Evolutionary conservation across 2,113 vertebrate species (phyloP).

Genomic region (Burhinus bistriatus): DNA sequence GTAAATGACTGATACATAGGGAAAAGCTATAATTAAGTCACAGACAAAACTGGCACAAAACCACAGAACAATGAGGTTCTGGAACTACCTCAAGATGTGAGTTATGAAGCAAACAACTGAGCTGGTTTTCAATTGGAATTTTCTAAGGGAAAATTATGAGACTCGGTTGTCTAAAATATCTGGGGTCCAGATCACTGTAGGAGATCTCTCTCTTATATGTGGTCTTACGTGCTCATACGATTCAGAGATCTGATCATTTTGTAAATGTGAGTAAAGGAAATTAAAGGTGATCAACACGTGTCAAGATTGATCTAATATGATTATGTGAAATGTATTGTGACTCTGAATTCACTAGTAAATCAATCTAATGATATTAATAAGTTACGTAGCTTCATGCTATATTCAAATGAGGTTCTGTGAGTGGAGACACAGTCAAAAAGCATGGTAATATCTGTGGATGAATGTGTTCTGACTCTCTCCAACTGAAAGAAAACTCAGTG

Average conservation of each 20-base stretch:
- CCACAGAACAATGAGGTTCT: background rate
- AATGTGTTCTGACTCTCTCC: background rate
- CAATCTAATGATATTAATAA: background rate
- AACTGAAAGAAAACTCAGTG: background rate
- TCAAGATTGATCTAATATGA: background rate
- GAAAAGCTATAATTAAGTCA: background rate
- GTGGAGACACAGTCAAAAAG: background rate
- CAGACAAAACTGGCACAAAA: background rate
- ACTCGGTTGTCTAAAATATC: background rate
- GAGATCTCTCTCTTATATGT: background rate
- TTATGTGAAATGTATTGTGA: background rate
- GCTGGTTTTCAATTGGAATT: background rate
- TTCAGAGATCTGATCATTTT: background rate
- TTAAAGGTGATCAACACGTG: background rate
- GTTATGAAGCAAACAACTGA: background rate
- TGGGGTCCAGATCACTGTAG: background rate
- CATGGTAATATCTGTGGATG: background rate
- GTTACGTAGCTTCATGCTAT: background rate
- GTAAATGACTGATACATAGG: background rate
- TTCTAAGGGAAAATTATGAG: background rate
- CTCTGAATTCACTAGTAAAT: background rate
- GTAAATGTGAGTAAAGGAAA: background rate
- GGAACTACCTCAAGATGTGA: background rate
- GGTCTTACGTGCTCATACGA: background rate
- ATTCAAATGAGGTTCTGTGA: background rate